Conservation (phyloP, 1,140 invertebrate genomes). For the Pogonomyrmex californicus region DNA sequence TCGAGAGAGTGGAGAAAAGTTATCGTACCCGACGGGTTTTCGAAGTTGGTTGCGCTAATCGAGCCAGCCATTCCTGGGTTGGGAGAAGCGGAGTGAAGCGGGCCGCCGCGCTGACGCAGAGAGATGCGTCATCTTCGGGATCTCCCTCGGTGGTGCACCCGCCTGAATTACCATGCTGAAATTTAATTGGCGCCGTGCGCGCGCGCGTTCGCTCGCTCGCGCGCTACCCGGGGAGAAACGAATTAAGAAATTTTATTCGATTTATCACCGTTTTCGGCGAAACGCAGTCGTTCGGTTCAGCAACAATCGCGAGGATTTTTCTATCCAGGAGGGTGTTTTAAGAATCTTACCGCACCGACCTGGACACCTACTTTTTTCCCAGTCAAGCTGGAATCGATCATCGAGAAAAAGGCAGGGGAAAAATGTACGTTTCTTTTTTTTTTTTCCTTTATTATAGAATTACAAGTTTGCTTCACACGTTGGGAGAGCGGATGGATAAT, state of each 20-base stretch:
- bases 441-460: no score
- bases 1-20: slow-evolving; percentile 32
- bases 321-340: background rate
- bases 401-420: background rate
- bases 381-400: background rate
- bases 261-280: slow-evolving; percentile 53
- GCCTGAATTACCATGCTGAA: slow-evolving; percentile 72
- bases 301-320: background rate
- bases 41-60: slow-evolving; percentile 71
- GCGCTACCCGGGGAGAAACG: background rate
- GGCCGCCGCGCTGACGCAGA: slow-evolving; percentile 30
- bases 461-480: background rate
- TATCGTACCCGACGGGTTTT: slow-evolving; percentile 66
- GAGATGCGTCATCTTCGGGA: slow-evolving; percentile 57
- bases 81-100: slow-evolving; percentile 31
- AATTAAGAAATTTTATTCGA: slow-evolving; percentile 68
- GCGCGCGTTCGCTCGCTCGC: slow-evolving; percentile 6
- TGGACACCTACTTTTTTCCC: no score
- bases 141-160: slow-evolving; percentile 31
- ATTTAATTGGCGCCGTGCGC: slow-evolving; percentile 69
- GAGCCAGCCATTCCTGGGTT: slow-evolving; percentile 65
- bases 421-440: no score
- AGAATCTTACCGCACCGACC: background rate
- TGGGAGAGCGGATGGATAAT: background rate
- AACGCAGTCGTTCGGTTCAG: background rate